These are phyloP conservation scores for Molorchus minor DNA, from an alignment of 2,888 invertebrate species.

Conservation along the genomic window DNA sequence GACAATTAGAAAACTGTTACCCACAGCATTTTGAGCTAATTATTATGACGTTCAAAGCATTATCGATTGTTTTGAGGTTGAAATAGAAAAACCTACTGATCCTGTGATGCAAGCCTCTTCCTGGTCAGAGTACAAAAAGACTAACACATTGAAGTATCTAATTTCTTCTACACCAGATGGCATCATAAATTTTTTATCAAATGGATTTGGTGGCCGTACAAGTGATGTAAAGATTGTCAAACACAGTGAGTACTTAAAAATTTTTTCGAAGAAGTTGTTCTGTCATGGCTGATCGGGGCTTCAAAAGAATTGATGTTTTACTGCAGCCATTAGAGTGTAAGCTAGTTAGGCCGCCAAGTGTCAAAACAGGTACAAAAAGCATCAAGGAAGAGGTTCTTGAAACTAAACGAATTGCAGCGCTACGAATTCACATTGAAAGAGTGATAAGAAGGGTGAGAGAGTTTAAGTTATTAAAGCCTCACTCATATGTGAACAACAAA, in stretches of 20 bases:
- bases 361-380: conserved; percentile 16
- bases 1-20: not conserved
- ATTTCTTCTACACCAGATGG: conserved; percentile 47
- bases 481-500: no score
- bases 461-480: conserved; percentile 33
- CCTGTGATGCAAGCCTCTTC: conserved; percentile 44
- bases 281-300: conserved; percentile 40
- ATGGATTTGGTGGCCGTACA: conserved; percentile 39
- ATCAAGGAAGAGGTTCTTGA: conserved; percentile 36
- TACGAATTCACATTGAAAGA: conserved; percentile 43
- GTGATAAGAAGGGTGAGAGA: conserved; percentile 26
- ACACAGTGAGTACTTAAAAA: conserved; percentile 29
- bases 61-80: not conserved
- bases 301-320: conserved; percentile 32
- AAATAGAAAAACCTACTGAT: conserved; percentile 35
- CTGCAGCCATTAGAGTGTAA: conserved; percentile 22
- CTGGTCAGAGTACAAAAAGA: conserved; percentile 50
- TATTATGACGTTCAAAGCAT: not conserved
- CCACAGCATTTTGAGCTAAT: not conserved
- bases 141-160: conserved; percentile 50
- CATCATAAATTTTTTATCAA: conserved; percentile 43
- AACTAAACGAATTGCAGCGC: conserved; percentile 40
- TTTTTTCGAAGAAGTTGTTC: not conserved
- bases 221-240: conserved; percentile 10
- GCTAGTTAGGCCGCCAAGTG: conserved; percentile 36